phyloP scores from a whole-genome alignment of 2,888 invertebrate species.

The Lochmaea capreae region DNA sequence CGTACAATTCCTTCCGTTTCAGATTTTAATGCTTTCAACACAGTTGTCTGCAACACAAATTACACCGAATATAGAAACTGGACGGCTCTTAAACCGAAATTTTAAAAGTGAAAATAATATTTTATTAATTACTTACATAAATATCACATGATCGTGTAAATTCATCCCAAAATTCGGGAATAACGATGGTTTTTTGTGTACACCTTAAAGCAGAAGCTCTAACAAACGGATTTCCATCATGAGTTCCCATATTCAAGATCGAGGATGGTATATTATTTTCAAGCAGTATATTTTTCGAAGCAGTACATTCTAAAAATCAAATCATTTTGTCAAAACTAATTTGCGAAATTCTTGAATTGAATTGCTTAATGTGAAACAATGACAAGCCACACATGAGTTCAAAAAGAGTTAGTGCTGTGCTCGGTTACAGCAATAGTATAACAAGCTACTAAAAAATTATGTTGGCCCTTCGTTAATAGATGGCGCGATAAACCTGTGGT shows the following conservation, averaged over 20 bases:
- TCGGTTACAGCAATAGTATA: too few relatives aligned
- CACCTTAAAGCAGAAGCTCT: conserved; percentile 81
- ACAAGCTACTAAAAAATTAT: too few relatives aligned
- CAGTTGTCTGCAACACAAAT: conserved; percentile 62
- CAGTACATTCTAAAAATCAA: conserved; percentile 76
- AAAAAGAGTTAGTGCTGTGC: too few relatives aligned
- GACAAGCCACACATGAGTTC: too few relatives aligned
- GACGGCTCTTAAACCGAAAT: background rate
- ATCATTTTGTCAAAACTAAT: background rate
- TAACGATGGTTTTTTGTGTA: conserved; percentile 74
- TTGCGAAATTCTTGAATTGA: too few relatives aligned
- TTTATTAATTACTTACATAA: conserved; percentile 30
- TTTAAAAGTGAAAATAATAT: too few relatives aligned
- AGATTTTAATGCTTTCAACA: conserved; percentile 71
- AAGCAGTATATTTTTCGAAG: conserved; percentile 78
- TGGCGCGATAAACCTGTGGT: too few relatives aligned
- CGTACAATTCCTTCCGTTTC: conserved; percentile 84
- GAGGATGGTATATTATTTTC: conserved; percentile 75
- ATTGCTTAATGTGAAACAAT: too few relatives aligned
- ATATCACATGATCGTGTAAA: conserved; percentile 64
- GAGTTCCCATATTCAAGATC: conserved; percentile 73
- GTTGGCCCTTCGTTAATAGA: too few relatives aligned
- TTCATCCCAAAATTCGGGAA: conserved; percentile 76
- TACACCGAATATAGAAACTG: background rate
- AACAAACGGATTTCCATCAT: conserved; percentile 81